Evolutionary conservation across 1,140 invertebrate species (phyloP).

Genomic region (Drosophila oshimai): DNA sequence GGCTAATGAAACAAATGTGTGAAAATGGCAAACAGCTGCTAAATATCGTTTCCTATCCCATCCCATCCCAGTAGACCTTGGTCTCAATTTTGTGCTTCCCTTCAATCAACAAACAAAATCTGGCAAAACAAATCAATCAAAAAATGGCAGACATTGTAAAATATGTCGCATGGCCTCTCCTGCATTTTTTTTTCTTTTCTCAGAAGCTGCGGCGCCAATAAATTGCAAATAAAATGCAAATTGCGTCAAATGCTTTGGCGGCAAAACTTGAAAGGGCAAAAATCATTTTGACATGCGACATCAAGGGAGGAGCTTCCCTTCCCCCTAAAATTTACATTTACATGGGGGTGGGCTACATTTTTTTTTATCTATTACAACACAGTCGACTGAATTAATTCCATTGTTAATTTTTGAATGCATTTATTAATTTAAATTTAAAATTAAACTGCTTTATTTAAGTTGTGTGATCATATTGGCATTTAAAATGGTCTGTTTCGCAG

Average conservation of each 20-base stretch:
- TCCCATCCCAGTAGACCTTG: slow-evolving; percentile 40
- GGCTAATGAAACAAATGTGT: slow-evolving; percentile 47
- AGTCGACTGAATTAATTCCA: neutral
- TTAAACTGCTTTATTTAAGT: neutral
- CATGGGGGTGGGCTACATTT: slow-evolving; percentile 21
- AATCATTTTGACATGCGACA: slow-evolving; percentile 70
- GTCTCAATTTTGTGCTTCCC: slow-evolving; percentile 11
- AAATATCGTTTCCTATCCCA: slow-evolving; percentile 7
- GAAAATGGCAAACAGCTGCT: slow-evolving; percentile 59
- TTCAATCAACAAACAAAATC: slow-evolving; percentile 48
- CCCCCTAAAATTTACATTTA: slow-evolving; percentile 5
- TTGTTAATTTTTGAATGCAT: neutral
- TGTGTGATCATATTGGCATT: too few species aligned
- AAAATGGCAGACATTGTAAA: slow-evolving; percentile 49
- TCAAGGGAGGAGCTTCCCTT: slow-evolving; percentile 31
- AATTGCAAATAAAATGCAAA: slow-evolving; percentile 57
- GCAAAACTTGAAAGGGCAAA: slow-evolving; percentile 67
- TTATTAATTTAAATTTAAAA: too few species aligned
- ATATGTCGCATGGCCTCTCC: slow-evolving; percentile 43
- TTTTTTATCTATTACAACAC: slow-evolving; percentile 9
- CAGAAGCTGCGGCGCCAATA: slow-evolving; percentile 63
- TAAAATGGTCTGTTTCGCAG: too few species aligned
- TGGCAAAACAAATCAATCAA: slow-evolving; percentile 78
- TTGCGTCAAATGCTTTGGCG: slow-evolving; percentile 59
- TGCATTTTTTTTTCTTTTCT: neutral